phyloP scores from a whole-genome alignment of 2,797 vertebrate genomes.

The Malacoctenus gilli region DNA sequence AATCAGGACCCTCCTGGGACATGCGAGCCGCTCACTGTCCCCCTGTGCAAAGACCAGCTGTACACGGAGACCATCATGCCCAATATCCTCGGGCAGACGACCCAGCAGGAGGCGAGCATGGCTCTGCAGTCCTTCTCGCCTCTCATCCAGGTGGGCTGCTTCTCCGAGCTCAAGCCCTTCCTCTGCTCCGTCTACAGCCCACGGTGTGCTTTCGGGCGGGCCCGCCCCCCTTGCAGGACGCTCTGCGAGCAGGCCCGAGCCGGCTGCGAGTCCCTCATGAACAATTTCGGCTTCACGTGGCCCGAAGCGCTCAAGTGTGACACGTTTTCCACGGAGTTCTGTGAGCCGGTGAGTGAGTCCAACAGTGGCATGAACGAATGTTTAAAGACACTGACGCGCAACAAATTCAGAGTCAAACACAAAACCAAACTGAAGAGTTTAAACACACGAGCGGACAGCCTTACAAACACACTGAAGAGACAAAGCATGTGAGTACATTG shows the following conservation, averaged over 20 bases:
- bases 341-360: constrained; percentile 43
- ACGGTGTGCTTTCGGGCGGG: constrained; percentile 52
- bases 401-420: too few relatives aligned
- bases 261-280: constrained; percentile 52
- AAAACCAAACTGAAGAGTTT: too few relatives aligned
- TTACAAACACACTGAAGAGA: too few relatives aligned
- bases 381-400: too few relatives aligned
- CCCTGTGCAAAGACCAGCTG: neutral
- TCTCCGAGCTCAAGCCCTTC: constrained; percentile 59
- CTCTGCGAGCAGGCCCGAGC: constrained; percentile 53
- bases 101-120: constrained; percentile 24
- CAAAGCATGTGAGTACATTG: too few relatives aligned
- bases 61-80: constrained; percentile 71
- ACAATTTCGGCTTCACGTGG: constrained; percentile 38
- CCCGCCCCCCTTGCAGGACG: constrained; percentile 54
- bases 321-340: constrained; percentile 47
- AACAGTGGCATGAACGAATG: too few relatives aligned
- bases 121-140: constrained; percentile 2
- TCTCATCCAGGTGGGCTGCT: constrained; percentile 58
- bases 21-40: neutral
- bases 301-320: constrained; percentile 51
- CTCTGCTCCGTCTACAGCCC: constrained; percentile 70
- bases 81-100: constrained; percentile 50
- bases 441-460: too few relatives aligned
- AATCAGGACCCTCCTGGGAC: neutral